phyloP scores from a whole-genome alignment of 2,888 invertebrate species.

The Lasioglossum calceatum region DNA sequence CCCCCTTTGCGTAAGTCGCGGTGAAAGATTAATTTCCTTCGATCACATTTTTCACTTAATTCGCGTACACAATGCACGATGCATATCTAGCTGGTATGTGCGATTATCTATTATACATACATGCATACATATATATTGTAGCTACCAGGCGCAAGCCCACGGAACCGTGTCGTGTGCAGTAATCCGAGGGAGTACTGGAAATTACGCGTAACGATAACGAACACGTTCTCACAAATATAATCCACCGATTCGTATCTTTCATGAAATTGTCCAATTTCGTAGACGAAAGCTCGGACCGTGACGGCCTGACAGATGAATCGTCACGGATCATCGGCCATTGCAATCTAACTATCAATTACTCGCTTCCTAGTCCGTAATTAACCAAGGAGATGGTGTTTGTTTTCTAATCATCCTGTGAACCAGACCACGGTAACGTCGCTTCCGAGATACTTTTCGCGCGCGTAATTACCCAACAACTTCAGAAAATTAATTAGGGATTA shows the following conservation, averaged over 20 bases:
- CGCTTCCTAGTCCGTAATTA: not conserved
- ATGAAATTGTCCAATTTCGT: not conserved
- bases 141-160: not conserved
- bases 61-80: not conserved
- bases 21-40: not conserved
- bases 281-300: not conserved
- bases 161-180: slow-evolving; percentile 1
- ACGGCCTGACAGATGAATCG: not conserved
- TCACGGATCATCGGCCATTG: not conserved
- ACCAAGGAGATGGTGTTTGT: not conserved
- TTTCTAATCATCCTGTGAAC: not conserved
- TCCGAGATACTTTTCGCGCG: not conserved
- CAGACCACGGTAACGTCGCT: not conserved
- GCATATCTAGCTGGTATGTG: not conserved
- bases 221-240: not conserved
- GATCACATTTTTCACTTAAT: not conserved
- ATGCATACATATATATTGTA: not conserved
- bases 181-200: not conserved
- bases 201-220: not conserved
- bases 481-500: not conserved
- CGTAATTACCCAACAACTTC: not conserved
- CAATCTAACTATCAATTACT: not conserved
- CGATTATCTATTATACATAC: not conserved
- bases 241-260: not conserved
- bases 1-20: not conserved